Conservation (phyloP, 1,140 invertebrate genomes). For the Olivierus martensii region DNA sequence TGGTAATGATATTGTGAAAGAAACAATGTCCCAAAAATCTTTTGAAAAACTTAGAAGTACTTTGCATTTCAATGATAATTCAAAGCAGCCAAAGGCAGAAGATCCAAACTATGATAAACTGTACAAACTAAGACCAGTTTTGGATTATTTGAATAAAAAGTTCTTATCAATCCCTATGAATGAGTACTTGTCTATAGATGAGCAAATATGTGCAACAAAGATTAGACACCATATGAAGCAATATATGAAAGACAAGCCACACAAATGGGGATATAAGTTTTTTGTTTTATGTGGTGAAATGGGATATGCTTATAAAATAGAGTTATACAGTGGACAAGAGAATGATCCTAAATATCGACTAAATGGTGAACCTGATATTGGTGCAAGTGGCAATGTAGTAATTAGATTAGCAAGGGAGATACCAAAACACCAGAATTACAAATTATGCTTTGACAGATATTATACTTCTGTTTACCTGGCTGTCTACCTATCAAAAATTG, state of each 20-base stretch:
- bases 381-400: neutral
- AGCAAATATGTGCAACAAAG: conserved; percentile 3
- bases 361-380: neutral
- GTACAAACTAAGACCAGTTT: neutral
- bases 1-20: too few species aligned
- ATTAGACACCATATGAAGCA: neutral
- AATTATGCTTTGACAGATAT: neutral
- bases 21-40: too few species aligned
- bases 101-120: neutral
- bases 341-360: too few species aligned
- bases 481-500: neutral
- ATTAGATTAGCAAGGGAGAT: neutral
- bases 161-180: neutral
- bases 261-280: neutral
- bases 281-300: neutral
- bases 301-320: neutral
- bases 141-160: neutral
- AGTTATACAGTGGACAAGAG: neutral
- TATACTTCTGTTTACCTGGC: neutral
- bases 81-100: neutral
- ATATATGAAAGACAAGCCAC: neutral
- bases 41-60: neutral
- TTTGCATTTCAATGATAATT: conserved; percentile 1
- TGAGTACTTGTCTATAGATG: neutral
- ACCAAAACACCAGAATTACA: neutral